Base-by-base conservation (phyloP, 2,113 vertebrate species). In the Gracilinanus agilis region DNA sequence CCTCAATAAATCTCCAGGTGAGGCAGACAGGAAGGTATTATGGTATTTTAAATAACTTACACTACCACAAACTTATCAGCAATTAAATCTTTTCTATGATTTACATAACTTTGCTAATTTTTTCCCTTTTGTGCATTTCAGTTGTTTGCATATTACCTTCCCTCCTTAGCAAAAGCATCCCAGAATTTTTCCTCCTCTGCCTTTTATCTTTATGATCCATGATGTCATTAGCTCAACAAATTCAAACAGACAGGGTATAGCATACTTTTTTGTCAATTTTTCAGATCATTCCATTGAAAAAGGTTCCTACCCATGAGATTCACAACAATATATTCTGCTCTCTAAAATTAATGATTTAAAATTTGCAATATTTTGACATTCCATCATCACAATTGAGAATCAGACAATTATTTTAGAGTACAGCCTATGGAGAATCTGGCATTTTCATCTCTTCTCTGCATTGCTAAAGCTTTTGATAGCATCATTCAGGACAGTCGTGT, bases 21-120 rank as follows among this genome's bases (percentile, higher is more conserved):
- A 44, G 25, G 23, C 54, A 54, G 0, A 24, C 90, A 40, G 58
- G 90, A 90, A 89, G 53, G 1, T 94, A 3, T 56, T 9, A 1
- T 9, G 83, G 90, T 91, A 55, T 56, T 89, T 91, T 94, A 23
- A 95, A 95, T 94, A 93, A 34, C 58, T 95, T 61, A 34, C n/a
- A 2, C 7, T 88, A 8, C 44, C 55, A 90, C 92, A 44, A 96
- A 91, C 54, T 91, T 55, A 54, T 1, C 89, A 92, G 7, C 9
- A 92, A 55, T 44, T 44, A 23, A 88, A 40, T 0, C 8, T 34
- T 91, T 92, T 90, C 40, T 88, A 53, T 19, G 21, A 53, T 93
- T 90, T 88, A 94, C 67, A 90, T 27, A 44, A 29, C 49, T 44
- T 83, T 19, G 11, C 24, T 56, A 8, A 24, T 24, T 24, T 9